Evolutionary conservation across 1,140 invertebrate genomes (phyloP).

Genomic region (Calosoma granatense): DNA sequence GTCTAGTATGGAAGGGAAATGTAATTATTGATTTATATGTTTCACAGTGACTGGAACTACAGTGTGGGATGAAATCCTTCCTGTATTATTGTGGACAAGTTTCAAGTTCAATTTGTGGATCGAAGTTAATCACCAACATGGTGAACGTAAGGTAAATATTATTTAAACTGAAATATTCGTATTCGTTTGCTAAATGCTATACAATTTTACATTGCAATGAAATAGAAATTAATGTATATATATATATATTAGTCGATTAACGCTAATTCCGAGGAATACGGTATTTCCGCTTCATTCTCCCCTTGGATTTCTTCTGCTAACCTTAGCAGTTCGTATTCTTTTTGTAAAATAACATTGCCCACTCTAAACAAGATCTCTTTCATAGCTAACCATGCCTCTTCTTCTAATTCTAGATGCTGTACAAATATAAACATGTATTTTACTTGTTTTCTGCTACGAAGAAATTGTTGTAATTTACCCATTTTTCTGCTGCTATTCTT

Average conservation of each 20-base stretch:
- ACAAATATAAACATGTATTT: not conserved
- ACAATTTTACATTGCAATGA: too few species aligned
- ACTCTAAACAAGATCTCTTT: not conserved
- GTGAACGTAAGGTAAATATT: too few species aligned
- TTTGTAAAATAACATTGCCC: not conserved
- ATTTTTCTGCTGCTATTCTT: conserved; percentile 22
- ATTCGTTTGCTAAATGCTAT: too few species aligned
- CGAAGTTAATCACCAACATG: too few species aligned
- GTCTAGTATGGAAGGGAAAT: not conserved
- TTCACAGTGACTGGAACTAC: not conserved
- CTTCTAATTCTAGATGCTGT: not conserved
- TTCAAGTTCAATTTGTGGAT: not conserved
- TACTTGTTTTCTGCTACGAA: not conserved
- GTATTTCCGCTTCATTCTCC: not conserved
- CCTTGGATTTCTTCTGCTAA: not conserved
- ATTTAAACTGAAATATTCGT: too few species aligned
- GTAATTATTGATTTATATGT: not conserved
- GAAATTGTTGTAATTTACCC: conserved; percentile 19
- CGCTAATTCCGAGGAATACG: too few species aligned
- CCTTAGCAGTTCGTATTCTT: not conserved
- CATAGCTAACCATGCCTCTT: not conserved
- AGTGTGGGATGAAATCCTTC: not conserved
- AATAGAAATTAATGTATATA: too few species aligned
- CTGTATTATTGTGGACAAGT: too few species aligned
- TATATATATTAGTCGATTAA: too few species aligned